Evolutionary conservation across 2,888 invertebrate genomes (phyloP).

Genomic region (Drosophila stalkeri): DNA sequence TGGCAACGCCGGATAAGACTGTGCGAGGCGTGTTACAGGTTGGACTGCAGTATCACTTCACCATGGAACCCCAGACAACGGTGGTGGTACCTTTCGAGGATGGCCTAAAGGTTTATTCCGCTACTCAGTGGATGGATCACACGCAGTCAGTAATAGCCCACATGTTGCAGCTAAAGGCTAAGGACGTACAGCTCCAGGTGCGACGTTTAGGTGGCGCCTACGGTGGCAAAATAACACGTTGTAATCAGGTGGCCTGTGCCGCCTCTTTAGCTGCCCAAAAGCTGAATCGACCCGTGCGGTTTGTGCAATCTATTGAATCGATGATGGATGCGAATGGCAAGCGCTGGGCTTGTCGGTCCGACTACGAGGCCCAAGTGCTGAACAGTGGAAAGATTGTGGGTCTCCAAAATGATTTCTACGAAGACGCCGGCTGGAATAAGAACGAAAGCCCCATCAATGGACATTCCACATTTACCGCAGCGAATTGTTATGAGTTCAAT

Average conservation of each 20-base stretch:
- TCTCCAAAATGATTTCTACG: slow-evolving; percentile 87
- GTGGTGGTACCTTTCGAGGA: slow-evolving; percentile 90
- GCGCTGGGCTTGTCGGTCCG: slow-evolving; percentile 87
- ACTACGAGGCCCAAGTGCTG: slow-evolving; percentile 89
- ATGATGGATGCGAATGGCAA: slow-evolving; percentile 91
- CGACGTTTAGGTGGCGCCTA: slow-evolving; percentile 92
- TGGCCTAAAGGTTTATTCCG: slow-evolving; percentile 88
- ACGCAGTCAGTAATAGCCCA: slow-evolving; percentile 87
- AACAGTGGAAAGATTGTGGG: slow-evolving; percentile 89
- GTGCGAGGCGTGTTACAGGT: slow-evolving; percentile 86
- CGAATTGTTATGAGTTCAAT: slow-evolving; percentile 88
- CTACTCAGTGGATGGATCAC: slow-evolving; percentile 89
- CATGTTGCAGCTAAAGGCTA: slow-evolving; percentile 87
- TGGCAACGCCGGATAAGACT: slow-evolving; percentile 46
- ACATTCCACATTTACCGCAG: slow-evolving; percentile 77
- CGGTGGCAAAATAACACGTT: slow-evolving; percentile 90
- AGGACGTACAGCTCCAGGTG: slow-evolving; percentile 90
- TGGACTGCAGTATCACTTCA: slow-evolving; percentile 90
- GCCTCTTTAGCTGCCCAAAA: slow-evolving; percentile 89
- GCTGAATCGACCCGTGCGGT: slow-evolving; percentile 88
- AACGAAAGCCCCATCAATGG: slow-evolving; percentile 86
- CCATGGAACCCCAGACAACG: slow-evolving; percentile 90
- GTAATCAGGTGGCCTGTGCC: slow-evolving; percentile 87
- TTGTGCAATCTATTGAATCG: slow-evolving; percentile 90
- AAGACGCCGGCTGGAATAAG: slow-evolving; percentile 86